Evolutionary conservation across 2,888 invertebrate genomes (phyloP), one percentile per base, ranked within the genome.

Genomic region (Netelia melanura): DNA sequence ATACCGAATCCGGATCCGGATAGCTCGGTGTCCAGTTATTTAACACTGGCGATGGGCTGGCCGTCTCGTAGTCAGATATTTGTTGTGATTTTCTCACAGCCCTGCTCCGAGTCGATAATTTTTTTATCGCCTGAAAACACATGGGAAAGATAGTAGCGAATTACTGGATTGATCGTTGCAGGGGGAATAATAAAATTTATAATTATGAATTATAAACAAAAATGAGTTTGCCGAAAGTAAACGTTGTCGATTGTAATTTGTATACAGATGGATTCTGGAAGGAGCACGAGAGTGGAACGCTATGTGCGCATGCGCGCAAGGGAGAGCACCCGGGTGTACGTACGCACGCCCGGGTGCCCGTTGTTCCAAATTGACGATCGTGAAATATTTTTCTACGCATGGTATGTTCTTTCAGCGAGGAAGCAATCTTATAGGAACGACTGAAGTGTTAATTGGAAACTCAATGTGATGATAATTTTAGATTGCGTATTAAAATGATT

Each of bases 101-200:
- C n/a, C 88, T 89, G 44, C 88, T 91, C 38, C 87, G 91, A 48
- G 91, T 92, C 43, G 93, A 93, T 71, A 93, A 80, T 84, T 92
- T 93, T 86, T 93, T 93, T 78, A 93, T 91, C n/a, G 91, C 93
- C 93, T 93, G 84, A 75, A 84, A 87, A 48, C 21, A 65, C 21
- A 44, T 21, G 38, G 52, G 5, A 78, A 85, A 48, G 56, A 3
- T 25, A 81, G 9, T 67, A 72, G 74, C 11, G 43, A 83, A 62
- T 6, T 6, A 58, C 23, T 58, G 48, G 17, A 44, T 52, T 75
- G 5, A 10, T 38, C 38, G 38, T 6, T 38, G 38, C 0, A 30
- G 30, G 3, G 61, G 6, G 11, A 14, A 23, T 62, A 56, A 52
- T 44, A 38, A 70, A 54, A 38, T 23, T 17, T 11, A 43, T 72